Percentiles rank a stretch among this genome's conserved stretches.
These are phyloP conservation scores for Spilogale gracilis DNA, from an alignment of 2,113 vertebrate genomes.

Conservation along the genomic window DNA sequence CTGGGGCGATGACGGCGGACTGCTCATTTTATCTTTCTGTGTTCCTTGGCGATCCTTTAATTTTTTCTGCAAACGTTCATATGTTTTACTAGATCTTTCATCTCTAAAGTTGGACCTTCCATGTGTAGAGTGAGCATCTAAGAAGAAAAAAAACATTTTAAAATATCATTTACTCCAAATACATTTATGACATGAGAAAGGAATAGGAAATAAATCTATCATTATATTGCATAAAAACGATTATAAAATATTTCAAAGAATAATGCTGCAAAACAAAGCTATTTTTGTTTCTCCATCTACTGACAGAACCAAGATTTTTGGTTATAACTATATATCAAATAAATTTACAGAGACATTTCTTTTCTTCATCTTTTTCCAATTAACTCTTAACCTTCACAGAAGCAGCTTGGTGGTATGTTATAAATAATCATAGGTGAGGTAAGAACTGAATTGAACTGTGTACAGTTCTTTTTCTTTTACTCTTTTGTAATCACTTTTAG, in stretches of 20 bases:
- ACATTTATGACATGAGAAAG: background rate
- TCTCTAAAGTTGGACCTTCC: slow-evolving; percentile 95
- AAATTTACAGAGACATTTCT: slow-evolving; percentile 4
- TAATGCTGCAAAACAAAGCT: slow-evolving; percentile 41
- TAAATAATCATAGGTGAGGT: background rate
- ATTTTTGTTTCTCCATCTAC: slow-evolving; percentile 12
- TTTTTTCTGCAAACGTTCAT: slow-evolving; percentile 97
- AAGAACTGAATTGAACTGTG: slow-evolving; percentile 1
- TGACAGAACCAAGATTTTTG: slow-evolving; percentile 34
- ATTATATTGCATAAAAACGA: background rate
- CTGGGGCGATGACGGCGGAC: slow-evolving; percentile 95
- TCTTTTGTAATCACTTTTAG: slow-evolving; percentile 39
- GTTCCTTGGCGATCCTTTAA: slow-evolving; percentile 95
- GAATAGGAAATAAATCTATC: background rate
- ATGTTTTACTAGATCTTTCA: slow-evolving; percentile 96
- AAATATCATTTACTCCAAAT: slow-evolving; percentile 21
- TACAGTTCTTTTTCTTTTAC: background rate
- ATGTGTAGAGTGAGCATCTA: slow-evolving; percentile 94
- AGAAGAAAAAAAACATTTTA: slow-evolving; percentile 70
- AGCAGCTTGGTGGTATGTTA: background rate
- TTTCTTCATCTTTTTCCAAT: slow-evolving; percentile 14
- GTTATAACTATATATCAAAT: background rate
- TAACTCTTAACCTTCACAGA: slow-evolving; percentile 25
- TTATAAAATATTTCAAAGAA: slow-evolving; percentile 21
- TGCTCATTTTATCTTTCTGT: slow-evolving; percentile 93